Percentiles rank a stretch among this genome's conserved stretches.
Evolutionary conservation across 92 coral and sea anemone genomes (phyloP).

Genomic region (Palythoa heliodiscus): DNA sequence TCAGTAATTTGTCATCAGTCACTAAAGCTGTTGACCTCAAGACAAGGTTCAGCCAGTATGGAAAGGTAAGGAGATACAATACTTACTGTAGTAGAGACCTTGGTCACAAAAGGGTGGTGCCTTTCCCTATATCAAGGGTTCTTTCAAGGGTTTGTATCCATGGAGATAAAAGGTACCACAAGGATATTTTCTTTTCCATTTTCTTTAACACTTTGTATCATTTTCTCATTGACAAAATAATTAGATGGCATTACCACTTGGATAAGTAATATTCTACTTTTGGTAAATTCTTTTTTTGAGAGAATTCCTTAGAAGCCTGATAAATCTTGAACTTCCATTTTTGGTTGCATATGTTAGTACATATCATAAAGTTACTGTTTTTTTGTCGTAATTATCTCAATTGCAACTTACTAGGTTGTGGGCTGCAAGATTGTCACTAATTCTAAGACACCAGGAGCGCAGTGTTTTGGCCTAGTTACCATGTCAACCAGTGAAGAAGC

Average conservation of each 20-base stretch:
- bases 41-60: slow-evolving; percentile 97
- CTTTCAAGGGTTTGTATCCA: neutral
- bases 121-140: neutral
- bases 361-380: too few species aligned
- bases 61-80: slow-evolving; percentile 70
- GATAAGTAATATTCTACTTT: too few species aligned
- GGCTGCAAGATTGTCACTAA: slow-evolving; percentile 99
- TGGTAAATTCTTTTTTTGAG: too few species aligned
- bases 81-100: too few species aligned
- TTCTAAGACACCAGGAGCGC: slow-evolving; percentile 99
- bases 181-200: too few species aligned
- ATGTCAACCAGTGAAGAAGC: slow-evolving; percentile 99
- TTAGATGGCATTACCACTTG: too few species aligned
- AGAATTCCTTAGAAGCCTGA: too few species aligned
- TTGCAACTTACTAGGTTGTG: slow-evolving; percentile 74
- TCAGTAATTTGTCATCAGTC: slow-evolving; percentile 93
- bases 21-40: slow-evolving; percentile 98
- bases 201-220: too few species aligned
- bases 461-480: slow-evolving; percentile 99
- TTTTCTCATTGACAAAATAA: too few species aligned
- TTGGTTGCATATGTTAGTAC: too few species aligned
- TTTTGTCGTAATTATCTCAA: neutral
- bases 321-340: too few species aligned
- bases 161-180: neutral
- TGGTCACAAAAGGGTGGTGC: too few species aligned